Evolutionary conservation across 2,113 vertebrate species (phyloP), one percentile per base, ranked within the genome.

Genomic region (Leptobrachium ailaonicum): DNA sequence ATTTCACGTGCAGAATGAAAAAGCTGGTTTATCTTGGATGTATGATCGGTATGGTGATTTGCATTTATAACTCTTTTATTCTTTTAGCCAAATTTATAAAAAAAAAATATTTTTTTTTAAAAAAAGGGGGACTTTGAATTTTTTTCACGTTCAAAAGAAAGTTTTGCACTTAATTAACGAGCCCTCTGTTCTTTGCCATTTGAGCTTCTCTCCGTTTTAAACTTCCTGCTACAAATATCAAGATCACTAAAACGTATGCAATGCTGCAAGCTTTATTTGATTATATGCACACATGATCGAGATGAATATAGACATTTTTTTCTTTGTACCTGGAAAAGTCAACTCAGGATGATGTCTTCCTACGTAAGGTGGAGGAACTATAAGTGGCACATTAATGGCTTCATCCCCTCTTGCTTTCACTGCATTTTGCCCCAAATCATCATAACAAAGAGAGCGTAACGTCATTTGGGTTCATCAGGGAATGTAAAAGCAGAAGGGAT

Each of bases 191-290:
- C 41, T 69, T 45, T 60, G 1, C 53, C 60, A 40, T 62, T 47
- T 14, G n/a, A 60, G 53, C 6, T 50, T 50, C 47, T 50, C 4
- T 50, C 41, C 41, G 41, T 53, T 66, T 41, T 66, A n/a, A 9
- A 67, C 9, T 79, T 44, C 13, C 7, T 67, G 14, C 40, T 8
- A 64, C 44, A 73, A 67, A 50, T 41, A 9, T 40, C 40, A 42
- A 7, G 66, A 80, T 63, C 53, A 74, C 71, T 72, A 45, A 74
- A 32, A 69, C 56, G 32, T 80, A 80, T 80, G 71, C 79, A 75
- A 80, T 80, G 79, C 50, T 62, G 79, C 79, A 80, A 50, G n/a
- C 62, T 10, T 45, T 45, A 74, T 74, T 67, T 11, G 60, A 74
- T 74, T 74, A 62, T 68, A 75, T 12, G 71, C 63, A 58, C 47